A percentile compares a stretch with the other conserved stretches of the same genome.
These are phyloP conservation scores for Meriones psammophilus DNA, from an alignment of 2,797 vertebrate genomes.

Conservation along the genomic window DNA sequence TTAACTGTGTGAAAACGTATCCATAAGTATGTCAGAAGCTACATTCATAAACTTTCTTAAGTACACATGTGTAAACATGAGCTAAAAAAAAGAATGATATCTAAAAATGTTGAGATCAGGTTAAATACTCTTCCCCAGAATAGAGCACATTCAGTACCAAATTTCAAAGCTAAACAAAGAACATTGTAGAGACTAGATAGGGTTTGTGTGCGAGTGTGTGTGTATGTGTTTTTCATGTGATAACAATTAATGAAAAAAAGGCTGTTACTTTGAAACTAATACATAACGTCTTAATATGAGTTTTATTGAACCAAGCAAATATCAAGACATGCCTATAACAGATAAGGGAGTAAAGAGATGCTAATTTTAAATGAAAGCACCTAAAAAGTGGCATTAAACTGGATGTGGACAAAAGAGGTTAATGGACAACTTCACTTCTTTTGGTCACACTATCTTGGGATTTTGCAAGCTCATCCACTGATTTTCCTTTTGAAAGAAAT, in stretches of 20 bases:
- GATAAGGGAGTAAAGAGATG: neutral
- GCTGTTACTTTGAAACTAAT: neutral
- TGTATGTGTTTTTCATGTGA: neutral
- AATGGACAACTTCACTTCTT: neutral
- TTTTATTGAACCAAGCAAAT: neutral
- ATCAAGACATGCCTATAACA: neutral
- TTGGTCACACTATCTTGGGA: neutral
- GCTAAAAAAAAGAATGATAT: neutral
- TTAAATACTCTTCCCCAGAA: neutral
- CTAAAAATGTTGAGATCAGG: neutral
- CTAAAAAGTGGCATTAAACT: neutral
- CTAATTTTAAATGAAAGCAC: neutral
- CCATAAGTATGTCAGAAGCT: neutral
- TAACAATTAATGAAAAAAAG: neutral
- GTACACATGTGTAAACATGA: neutral
- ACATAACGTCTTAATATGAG: neutral
- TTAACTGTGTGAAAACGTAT: neutral
- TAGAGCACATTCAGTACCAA: neutral
- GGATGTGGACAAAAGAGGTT: neutral
- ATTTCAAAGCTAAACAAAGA: neutral
- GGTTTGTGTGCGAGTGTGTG: neutral
- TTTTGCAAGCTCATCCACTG: slow-evolving; percentile 27
- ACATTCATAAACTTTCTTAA: neutral
- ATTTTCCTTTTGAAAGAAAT: neutral
- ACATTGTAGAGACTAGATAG: too few relatives aligned